These are phyloP conservation scores for Accipiter cooperii DNA, from an alignment of 2,113 vertebrate genomes.

Conservation along the genomic window DNA sequence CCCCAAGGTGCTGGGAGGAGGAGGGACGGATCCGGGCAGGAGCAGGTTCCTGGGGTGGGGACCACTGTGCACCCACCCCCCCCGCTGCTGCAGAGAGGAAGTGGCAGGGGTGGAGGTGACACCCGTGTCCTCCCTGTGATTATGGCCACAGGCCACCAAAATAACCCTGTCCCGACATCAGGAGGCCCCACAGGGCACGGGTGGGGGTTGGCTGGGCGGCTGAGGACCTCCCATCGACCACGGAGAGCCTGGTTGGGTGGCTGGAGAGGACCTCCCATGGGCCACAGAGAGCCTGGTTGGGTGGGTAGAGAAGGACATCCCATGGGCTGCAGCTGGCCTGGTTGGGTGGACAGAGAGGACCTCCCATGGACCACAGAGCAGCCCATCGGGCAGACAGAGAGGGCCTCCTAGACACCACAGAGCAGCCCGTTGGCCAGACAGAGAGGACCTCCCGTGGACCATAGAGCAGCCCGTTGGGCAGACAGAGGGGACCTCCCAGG, in stretches of 20 bases:
- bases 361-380: neutral
- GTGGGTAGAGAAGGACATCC: too few relatives aligned
- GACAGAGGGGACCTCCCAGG: rapidly evolving
- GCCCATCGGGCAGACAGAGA: neutral
- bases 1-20: too few relatives aligned
- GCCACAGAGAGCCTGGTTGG: too few relatives aligned
- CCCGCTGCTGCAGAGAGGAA: neutral
- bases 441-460: neutral
- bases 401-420: neutral
- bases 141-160: neutral
- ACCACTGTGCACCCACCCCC: neutral
- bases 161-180: neutral
- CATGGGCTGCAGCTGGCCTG: neutral
- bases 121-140: neutral
- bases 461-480: rapidly evolving
- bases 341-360: neutral
- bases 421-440: too few relatives aligned
- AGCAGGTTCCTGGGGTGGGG: neutral
- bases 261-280: neutral
- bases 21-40: neutral
- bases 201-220: neutral
- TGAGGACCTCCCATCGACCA: neutral
- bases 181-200: neutral
- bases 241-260: neutral
- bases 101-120: neutral